Evolutionary conservation across 1,140 invertebrate species (phyloP).

Genomic region (Leptinotarsa undecemlineata): DNA sequence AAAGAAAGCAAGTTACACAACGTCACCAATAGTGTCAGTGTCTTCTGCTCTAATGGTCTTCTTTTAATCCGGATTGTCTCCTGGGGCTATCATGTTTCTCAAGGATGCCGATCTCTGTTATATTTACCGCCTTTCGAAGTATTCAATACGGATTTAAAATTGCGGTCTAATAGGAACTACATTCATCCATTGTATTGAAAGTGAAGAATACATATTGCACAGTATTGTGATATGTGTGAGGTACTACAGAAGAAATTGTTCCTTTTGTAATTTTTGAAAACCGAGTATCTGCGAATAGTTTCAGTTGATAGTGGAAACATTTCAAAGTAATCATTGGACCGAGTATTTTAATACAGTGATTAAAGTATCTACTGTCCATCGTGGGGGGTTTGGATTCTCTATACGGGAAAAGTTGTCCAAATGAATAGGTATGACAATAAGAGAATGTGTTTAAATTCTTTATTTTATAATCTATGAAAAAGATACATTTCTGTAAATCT

Average conservation of each 20-base stretch:
- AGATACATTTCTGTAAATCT: no score
- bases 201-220: slow-evolving; percentile 10
- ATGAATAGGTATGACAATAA: no score
- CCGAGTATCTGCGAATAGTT: background rate
- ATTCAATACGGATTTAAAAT: slow-evolving; percentile 29
- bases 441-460: no score
- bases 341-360: no score
- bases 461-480: no score
- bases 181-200: slow-evolving; percentile 16
- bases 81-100: slow-evolving; percentile 13
- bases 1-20: background rate
- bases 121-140: background rate
- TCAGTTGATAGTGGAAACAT: no score
- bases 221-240: slow-evolving; percentile 13
- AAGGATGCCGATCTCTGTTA: slow-evolving; percentile 13
- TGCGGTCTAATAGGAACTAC: slow-evolving; percentile 32
- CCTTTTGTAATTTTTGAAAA: background rate
- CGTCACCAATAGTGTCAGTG: slow-evolving; percentile 23
- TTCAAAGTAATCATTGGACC: no score
- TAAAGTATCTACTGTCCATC: no score
- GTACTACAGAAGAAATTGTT: background rate
- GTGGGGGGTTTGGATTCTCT: no score
- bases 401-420: no score
- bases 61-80: slow-evolving; percentile 23
- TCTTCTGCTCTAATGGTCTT: slow-evolving; percentile 10